Conservation (phyloP, 2,113 vertebrate genomes). For the Martes martes region DNA sequence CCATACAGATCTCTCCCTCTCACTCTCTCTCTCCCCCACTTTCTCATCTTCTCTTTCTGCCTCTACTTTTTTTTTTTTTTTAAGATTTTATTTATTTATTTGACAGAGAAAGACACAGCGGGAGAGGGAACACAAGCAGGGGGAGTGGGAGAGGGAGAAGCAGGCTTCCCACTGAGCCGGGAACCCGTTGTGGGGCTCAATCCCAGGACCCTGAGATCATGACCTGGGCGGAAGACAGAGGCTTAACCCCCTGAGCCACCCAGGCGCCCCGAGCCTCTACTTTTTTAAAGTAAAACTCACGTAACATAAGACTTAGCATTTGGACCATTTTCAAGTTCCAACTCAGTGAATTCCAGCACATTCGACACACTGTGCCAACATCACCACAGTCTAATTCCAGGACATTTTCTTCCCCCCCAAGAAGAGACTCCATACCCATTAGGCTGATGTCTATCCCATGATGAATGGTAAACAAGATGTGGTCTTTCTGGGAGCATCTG, state of each 20-base stretch:
- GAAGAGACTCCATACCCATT: not conserved
- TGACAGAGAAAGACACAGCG: too few species aligned
- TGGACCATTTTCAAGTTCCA: not conserved
- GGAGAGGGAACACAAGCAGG: too few species aligned
- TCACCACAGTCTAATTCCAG: not conserved
- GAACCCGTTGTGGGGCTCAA: too few species aligned
- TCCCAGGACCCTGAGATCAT: too few species aligned
- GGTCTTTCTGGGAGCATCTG: too few species aligned
- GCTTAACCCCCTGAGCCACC: not conserved
- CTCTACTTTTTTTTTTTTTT: not conserved
- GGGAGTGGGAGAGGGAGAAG: too few species aligned
- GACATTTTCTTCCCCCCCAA: not conserved
- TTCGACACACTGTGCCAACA: too few species aligned
- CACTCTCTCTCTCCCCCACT: not conserved
- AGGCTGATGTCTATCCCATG: not conserved
- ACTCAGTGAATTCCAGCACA: not conserved
- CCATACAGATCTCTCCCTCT: not conserved
- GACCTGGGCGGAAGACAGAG: too few species aligned
- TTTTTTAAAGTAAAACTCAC: not conserved
- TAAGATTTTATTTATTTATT: too few species aligned
- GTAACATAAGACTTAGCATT: not conserved
- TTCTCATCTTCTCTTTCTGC: not conserved
- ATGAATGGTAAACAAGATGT: not conserved
- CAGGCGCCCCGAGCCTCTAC: not conserved
- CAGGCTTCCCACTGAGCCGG: too few species aligned